A percentile compares a stretch with the other conserved stretches of the same genome.
These are phyloP conservation scores for Mus spretus DNA, from an alignment of 2,797 vertebrate genomes.

Conservation along the genomic window DNA sequence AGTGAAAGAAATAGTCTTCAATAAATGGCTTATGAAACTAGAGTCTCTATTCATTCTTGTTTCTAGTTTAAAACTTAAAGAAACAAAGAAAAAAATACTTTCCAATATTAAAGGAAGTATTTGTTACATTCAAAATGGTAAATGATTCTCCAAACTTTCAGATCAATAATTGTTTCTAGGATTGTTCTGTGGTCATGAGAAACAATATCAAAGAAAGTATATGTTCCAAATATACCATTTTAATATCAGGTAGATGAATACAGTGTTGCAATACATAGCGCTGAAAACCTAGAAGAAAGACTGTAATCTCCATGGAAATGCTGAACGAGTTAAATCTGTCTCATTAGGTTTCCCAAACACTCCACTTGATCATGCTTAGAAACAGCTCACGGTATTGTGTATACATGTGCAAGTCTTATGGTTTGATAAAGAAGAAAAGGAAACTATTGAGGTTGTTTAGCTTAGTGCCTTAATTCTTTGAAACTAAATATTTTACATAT, in stretches of 20 bases:
- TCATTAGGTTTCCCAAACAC: not conserved
- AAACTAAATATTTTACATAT: not conserved
- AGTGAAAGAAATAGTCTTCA: not conserved
- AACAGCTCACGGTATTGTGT: fast-evolving
- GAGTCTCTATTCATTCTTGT: not conserved
- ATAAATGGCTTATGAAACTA: not conserved
- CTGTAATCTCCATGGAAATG: not conserved
- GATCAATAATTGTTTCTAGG: not conserved
- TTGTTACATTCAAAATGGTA: not conserved
- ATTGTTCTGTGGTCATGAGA: not conserved
- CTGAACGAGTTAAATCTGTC: not conserved
- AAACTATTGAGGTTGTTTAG: not conserved
- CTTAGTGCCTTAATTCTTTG: not conserved
- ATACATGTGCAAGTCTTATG: not conserved
- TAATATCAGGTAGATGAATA: not conserved
- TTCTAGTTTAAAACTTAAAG: slow-evolving; percentile 11
- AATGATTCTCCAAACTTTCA: not conserved
- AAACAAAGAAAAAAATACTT: not conserved
- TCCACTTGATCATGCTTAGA: not conserved
- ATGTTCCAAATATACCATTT: not conserved
- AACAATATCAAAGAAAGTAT: not conserved
- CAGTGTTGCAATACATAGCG: not conserved
- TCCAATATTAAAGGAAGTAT: slow-evolving; percentile 15
- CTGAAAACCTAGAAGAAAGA: not conserved
- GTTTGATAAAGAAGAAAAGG: not conserved